Percentiles rank a stretch among this genome's conserved stretches.
Evolutionary conservation across 1,140 invertebrate genomes (phyloP).

Genomic region (Diorhabda carinulata): DNA sequence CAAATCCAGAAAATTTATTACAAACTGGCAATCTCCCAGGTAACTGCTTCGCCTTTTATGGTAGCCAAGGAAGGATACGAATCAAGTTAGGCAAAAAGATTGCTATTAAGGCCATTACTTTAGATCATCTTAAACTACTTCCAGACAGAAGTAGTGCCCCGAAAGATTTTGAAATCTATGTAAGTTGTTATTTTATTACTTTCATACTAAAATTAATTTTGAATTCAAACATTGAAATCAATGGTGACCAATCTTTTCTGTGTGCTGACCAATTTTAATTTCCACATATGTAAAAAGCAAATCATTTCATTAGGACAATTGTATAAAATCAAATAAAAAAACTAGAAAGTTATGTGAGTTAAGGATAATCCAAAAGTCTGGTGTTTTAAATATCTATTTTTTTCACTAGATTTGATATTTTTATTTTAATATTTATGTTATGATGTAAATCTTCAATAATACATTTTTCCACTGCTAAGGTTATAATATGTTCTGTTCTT

Average conservation of each 20-base stretch:
- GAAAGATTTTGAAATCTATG: conserved; percentile 28
- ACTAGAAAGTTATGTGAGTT: too few relatives aligned
- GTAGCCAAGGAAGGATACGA: conserved; percentile 18
- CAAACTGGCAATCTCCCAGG: conserved; percentile 28
- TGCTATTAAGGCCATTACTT: conserved; percentile 21
- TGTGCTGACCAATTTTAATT: too few relatives aligned
- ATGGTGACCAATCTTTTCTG: too few relatives aligned
- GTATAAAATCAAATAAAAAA: neutral
- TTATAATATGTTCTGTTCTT: too few relatives aligned
- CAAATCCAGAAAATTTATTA: conserved; percentile 18
- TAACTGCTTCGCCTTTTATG: conserved; percentile 30
- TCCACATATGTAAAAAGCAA: too few relatives aligned
- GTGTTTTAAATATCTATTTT: too few relatives aligned
- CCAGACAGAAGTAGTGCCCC: conserved; percentile 26
- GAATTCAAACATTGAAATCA: neutral
- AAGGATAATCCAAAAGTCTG: too few relatives aligned
- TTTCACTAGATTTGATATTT: too few relatives aligned
- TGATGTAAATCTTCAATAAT: too few relatives aligned
- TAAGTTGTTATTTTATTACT: conserved; percentile 7
- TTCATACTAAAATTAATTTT: neutral
- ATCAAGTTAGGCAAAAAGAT: conserved; percentile 26
- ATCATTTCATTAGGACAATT: neutral
- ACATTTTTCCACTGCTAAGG: too few relatives aligned
- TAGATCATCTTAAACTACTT: conserved; percentile 23
- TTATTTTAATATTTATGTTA: too few relatives aligned